Conservation (phyloP, 1,140 invertebrate genomes). For the Drosophila bocqueti region DNA sequence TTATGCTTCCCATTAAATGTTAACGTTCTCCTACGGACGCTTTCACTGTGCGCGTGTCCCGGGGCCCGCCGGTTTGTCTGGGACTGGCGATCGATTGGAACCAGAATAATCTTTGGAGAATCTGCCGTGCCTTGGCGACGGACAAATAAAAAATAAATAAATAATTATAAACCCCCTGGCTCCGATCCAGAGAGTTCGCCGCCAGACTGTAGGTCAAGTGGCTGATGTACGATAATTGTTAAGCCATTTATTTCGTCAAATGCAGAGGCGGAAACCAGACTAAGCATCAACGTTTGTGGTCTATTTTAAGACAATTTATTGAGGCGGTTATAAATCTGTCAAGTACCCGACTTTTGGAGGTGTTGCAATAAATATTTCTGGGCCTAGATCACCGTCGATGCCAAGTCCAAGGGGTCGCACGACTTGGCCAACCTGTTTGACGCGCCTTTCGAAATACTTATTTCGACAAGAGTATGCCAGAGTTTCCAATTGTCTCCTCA, state of each 20-base stretch:
- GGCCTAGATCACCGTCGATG: conserved; percentile 23
- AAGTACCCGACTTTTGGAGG: conserved; percentile 48
- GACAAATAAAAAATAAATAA: conserved; percentile 6
- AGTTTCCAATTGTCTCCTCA: conserved; percentile 27
- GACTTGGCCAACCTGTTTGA: conserved; percentile 9
- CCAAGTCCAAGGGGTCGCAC: neutral
- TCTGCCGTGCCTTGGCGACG: conserved; percentile 2
- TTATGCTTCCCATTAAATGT: conserved; percentile 65
- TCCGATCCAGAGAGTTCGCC: conserved; percentile 12
- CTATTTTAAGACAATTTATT: conserved; percentile 75
- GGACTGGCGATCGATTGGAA: conserved; percentile 32
- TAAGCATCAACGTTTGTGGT: conserved; percentile 37
- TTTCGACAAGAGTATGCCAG: conserved; percentile 31
- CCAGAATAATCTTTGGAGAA: conserved; percentile 19
- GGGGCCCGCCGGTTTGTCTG: conserved; percentile 44
- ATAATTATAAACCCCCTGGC: conserved; percentile 10
- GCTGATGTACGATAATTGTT: conserved; percentile 54
- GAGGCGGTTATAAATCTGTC: conserved; percentile 66
- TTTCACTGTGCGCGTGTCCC: conserved; percentile 72
- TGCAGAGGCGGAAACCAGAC: conserved; percentile 71
- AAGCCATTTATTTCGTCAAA: conserved; percentile 48
- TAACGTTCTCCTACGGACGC: conserved; percentile 48
- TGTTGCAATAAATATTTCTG: conserved; percentile 50
- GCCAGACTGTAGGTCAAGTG: conserved; percentile 49
- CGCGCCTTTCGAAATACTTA: conserved; percentile 7